Evolutionary conservation across 2,113 vertebrate species (phyloP), one percentile per base, ranked within the genome.

Genomic region (Dunckerocampus dactyliophorus): DNA sequence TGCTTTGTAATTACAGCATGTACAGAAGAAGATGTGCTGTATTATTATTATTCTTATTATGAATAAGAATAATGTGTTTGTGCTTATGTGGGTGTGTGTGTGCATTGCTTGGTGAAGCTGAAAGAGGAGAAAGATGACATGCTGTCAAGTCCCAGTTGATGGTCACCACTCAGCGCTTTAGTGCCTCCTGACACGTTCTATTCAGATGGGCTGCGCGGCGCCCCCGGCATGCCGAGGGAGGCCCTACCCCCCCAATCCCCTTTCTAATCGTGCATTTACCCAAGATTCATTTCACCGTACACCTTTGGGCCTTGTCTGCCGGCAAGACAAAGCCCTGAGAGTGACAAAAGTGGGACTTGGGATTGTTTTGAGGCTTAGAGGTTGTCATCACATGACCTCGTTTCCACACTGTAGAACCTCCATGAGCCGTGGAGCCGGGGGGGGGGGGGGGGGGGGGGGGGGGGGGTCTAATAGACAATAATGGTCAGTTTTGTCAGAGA

Each of bases 181-280:
- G 83, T 48, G 75, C 79, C 70, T 83, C 55, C 61, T 79, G 87
- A 89, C 85, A 86, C 71, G 76, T 80, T 70, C 80, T 76, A 75
- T 83, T 74, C 78, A 81, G 72, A 77, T 15, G 66, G 74, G 62
- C 63, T 47, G 46, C 69, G 8, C 71, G 59, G 68, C 11, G 79
- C 83, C 83, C 58, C 66, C 8, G 65, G 86, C 84, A 59, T 65
- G 77, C 76, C 62, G 11, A 81, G 59, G 59, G 71, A 79, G 74
- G 65, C 65, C 62, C 72, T 6, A 4, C 11, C 12, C 39, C 39
- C 4, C 11, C 39, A 3, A 2, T 7, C 7, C 16, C 47, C 69
- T 63, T 83, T 82, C 83, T 87, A 85, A 88, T 82, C 86, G 82
- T 84, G 81, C 74, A 63, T 82, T 85, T 87, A 79, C 84, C 79